A percentile compares a stretch with the other conserved stretches of the same genome.
Evolutionary conservation across 2,113 vertebrate species (phyloP).

Genomic region (Sturnira hondurensis): DNA sequence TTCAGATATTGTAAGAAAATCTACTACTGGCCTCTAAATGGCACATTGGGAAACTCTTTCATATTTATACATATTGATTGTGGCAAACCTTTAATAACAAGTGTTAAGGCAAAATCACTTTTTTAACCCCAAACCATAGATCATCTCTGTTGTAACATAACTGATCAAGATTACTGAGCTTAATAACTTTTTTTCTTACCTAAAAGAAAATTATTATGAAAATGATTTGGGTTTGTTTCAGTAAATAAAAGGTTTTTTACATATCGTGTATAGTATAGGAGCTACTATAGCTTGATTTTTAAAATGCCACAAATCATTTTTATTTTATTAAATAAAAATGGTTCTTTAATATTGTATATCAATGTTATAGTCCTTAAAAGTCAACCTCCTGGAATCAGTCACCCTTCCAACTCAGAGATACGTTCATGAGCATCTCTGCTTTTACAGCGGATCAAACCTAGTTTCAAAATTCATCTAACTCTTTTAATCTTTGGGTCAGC

Average conservation of each 20-base stretch:
- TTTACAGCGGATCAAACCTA: background rate
- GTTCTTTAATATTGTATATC: background rate
- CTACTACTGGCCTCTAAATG: background rate
- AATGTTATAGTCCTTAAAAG: background rate
- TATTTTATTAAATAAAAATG: background rate
- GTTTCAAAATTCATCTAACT: background rate
- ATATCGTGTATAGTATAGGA: background rate
- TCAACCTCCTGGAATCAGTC: background rate
- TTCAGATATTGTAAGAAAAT: background rate
- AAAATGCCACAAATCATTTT: background rate
- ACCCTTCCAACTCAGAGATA: background rate
- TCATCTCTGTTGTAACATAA: background rate
- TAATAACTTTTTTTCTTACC: background rate
- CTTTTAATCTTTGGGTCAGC: background rate
- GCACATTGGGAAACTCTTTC: background rate
- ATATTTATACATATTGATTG: background rate
- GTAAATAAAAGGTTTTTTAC: background rate
- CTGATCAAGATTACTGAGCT: background rate
- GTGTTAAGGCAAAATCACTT: background rate
- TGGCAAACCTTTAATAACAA: background rate
- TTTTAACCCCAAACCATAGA: background rate
- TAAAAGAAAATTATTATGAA: background rate
- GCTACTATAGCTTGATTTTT: background rate
- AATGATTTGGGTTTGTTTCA: background rate
- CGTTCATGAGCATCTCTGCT: background rate